phyloP scores from a whole-genome alignment of 2,113 vertebrate genomes.

The Stigmatopora argus region DNA sequence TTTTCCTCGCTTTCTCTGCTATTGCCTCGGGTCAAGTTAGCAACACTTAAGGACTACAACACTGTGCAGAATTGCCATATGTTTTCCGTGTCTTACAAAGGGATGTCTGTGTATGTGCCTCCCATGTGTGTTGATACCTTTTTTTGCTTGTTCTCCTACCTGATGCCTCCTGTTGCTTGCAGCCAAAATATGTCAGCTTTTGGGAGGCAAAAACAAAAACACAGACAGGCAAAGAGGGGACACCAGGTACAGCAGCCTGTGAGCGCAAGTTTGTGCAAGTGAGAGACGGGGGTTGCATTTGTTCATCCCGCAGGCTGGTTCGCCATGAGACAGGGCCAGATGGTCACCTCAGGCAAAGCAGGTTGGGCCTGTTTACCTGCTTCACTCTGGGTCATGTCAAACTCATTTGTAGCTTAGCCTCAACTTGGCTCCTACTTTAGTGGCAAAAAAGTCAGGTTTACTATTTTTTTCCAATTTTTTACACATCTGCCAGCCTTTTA shows the following conservation, averaged over 20 bases:
- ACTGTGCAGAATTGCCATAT: constrained; percentile 63
- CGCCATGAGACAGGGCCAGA: constrained; percentile 68
- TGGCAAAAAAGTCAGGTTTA: constrained; percentile 54
- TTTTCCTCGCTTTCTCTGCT: constrained; percentile 35
- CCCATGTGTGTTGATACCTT: constrained; percentile 20
- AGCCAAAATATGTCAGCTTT: constrained; percentile 72
- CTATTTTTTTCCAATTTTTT: constrained; percentile 12
- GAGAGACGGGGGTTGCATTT: constrained; percentile 8
- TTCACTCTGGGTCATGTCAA: constrained; percentile 71
- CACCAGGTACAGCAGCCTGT: constrained; percentile 54
- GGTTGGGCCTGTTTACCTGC: constrained; percentile 74
- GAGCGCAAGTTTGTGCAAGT: constrained; percentile 20
- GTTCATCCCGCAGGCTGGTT: constrained; percentile 53
- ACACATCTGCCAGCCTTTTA: neutral
- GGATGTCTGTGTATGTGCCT: constrained; percentile 17
- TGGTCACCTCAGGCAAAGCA: constrained; percentile 73
- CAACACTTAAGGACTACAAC: constrained; percentile 67
- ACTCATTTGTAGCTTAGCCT: constrained; percentile 63
- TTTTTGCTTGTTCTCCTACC: constrained; percentile 53
- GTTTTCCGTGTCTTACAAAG: constrained; percentile 32
- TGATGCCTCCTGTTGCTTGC: constrained; percentile 63
- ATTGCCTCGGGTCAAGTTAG: constrained; percentile 69
- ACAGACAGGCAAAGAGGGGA: constrained; percentile 60
- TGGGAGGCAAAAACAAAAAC: constrained; percentile 66
- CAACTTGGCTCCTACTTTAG: constrained; percentile 54